phyloP scores from a whole-genome alignment of 2,888 invertebrate species.

The Drosophila emarginata region DNA sequence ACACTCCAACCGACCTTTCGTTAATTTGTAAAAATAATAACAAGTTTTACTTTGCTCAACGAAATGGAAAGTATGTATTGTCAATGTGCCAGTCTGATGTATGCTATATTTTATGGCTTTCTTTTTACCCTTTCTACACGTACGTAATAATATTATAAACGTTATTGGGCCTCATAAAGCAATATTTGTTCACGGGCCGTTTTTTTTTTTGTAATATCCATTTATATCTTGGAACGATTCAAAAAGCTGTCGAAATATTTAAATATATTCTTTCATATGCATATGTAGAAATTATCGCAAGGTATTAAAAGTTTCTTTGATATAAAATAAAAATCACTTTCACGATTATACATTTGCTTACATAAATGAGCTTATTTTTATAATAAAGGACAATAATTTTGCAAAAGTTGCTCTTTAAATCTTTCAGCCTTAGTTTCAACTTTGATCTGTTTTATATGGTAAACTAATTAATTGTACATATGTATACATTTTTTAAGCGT shows the following conservation, averaged over 20 bases:
- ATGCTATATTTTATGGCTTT: slow-evolving; percentile 37
- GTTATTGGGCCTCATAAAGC: slow-evolving; percentile 21
- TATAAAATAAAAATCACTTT: slow-evolving; percentile 10
- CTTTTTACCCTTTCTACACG: slow-evolving; percentile 28
- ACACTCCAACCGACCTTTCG: slow-evolving; percentile 25
- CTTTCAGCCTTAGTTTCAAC: too few species aligned
- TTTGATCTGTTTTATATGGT: background rate
- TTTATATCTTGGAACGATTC: background rate
- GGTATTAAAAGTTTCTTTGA: too few species aligned
- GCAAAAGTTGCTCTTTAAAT: background rate
- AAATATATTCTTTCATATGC: background rate
- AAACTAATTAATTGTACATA: too few species aligned
- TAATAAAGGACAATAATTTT: background rate
- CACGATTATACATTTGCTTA: background rate
- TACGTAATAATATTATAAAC: slow-evolving; percentile 34
- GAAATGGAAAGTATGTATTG: slow-evolving; percentile 54
- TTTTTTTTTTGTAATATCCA: slow-evolving; percentile 18
- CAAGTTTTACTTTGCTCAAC: slow-evolving; percentile 28
- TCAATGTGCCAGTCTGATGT: slow-evolving; percentile 18
- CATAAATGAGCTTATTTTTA: background rate
- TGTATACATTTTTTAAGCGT: too few species aligned
- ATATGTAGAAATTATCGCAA: background rate
- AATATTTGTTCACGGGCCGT: slow-evolving; percentile 12
- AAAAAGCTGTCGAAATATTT: background rate
- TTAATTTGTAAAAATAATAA: slow-evolving; percentile 30